Evolutionary conservation across 2,888 invertebrate species (phyloP), one percentile per base, ranked within the genome.

Genomic region (Teleiodes luculella): DNA sequence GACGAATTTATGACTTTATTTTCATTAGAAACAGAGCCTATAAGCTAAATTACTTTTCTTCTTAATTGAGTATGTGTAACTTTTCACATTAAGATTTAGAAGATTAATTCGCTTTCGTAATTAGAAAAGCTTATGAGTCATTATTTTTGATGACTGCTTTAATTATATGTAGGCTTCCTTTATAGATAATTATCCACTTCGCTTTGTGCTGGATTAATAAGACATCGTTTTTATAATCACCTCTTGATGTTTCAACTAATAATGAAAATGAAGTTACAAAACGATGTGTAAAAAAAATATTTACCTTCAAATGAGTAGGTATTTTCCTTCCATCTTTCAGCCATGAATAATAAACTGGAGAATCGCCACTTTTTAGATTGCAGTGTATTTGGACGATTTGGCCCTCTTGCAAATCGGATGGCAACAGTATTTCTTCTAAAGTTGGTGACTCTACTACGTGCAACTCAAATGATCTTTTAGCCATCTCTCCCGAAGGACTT

Each of bases 381-480:
- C 95, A 96, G 56, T 96, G 94, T 62, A 96, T 95, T 78, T 96
- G 94, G 55, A 95, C 95, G 64, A 96, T 91, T 74, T 96, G 94
- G 46, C 95, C 95, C 87, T 97, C 94, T 82, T 95, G 95, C 14
- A 96, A 89, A 76, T 94, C 95, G 56, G 93, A 90, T 0, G 96
- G 95, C 70, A 97, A 93, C 48, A 92, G 87, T 76, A 97, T 96
- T 30, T 96, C 94, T 77, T 96, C 96, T 70, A 96, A 91, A 57
- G 95, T 93, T 0, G 96, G 96, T 0, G 96, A 95, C 79, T 89
- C 88, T 60, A 93, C 93, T 30, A 95, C 91, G 68, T 92, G 92
- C 58, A 95, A 90, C 73, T 95, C 95, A 58, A 92, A 91, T 0
- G 91, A 91, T 48, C 95, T 90, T 59, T 94, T 93, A 31, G 95